These are phyloP conservation scores for Elaphurus davidianus DNA, from an alignment of 2,113 vertebrate species.

Conservation along the genomic window DNA sequence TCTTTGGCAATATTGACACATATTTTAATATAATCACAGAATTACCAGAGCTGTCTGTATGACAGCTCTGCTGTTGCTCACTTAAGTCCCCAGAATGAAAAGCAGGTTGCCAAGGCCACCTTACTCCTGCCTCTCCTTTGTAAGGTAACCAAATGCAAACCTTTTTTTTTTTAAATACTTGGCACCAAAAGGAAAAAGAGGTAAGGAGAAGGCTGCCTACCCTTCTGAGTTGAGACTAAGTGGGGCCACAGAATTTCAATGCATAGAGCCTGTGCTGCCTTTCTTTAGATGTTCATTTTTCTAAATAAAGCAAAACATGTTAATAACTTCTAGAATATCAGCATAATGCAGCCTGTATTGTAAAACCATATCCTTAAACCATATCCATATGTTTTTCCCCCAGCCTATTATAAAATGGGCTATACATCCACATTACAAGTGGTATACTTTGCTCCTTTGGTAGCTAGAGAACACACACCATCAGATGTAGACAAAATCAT, in stretches of 20 bases:
- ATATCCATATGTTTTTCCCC: not conserved
- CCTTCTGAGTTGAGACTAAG: not conserved
- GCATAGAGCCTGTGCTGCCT: not conserved
- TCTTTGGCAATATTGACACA: not conserved
- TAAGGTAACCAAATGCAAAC: not conserved
- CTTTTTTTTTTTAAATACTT: not conserved
- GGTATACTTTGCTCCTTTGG: not conserved
- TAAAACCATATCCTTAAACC: conserved; percentile 6
- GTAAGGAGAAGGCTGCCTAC: not conserved
- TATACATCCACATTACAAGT: not conserved
- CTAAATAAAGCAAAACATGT: not conserved
- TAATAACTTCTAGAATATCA: not conserved
- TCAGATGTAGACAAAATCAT: not conserved
- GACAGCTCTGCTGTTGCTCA: not conserved
- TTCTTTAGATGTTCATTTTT: not conserved
- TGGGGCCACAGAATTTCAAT: not conserved
- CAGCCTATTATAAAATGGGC: not conserved
- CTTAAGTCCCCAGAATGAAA: not conserved
- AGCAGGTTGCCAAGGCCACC: not conserved
- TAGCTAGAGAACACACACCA: not conserved
- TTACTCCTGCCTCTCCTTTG: not conserved
- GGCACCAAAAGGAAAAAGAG: not conserved
- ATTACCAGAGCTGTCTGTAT: not conserved
- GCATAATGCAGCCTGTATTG: not conserved
- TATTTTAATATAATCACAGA: not conserved